Percentiles rank a stretch among this genome's conserved stretches.
Evolutionary conservation across 2,888 invertebrate species (phyloP).

Genomic region (Penaeus monodon): DNA sequence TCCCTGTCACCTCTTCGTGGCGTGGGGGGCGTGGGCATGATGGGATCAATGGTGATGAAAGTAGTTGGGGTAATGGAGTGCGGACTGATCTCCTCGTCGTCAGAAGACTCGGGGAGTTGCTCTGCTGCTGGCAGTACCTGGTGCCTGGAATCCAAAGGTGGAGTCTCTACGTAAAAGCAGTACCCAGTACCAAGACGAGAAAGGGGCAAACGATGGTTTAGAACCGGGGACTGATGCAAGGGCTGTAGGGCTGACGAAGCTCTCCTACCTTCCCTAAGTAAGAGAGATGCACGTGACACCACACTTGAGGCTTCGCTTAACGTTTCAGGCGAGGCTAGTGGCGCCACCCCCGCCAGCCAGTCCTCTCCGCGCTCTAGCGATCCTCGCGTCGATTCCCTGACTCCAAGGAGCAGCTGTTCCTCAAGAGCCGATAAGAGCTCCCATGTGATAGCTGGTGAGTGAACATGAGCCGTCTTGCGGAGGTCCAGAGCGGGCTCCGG

Average conservation of each 20-base stretch:
- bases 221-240: conserved; percentile 46
- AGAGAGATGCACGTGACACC: conserved; percentile 74
- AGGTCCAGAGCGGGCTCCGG: conserved; percentile 67
- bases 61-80: conserved; percentile 51
- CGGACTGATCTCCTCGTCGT: conserved; percentile 56
- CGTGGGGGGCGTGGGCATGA: conserved; percentile 52
- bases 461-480: conserved; percentile 53
- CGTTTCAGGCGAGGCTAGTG: conserved; percentile 85
- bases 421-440: conserved; percentile 72
- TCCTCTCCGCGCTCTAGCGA: conserved; percentile 69
- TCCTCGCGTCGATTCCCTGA: conserved; percentile 54
- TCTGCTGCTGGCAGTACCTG: conserved; percentile 30
- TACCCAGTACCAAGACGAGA: conserved; percentile 61
- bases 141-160: conserved; percentile 32
- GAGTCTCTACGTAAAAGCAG: conserved; percentile 64
- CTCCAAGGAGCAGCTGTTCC: conserved; percentile 65
- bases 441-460: conserved; percentile 69
- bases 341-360: conserved; percentile 80
- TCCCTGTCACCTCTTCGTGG: conserved; percentile 14
- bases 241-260: conserved; percentile 27
- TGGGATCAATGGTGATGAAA: conserved; percentile 63
- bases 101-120: conserved; percentile 44
- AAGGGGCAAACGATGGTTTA: conserved; percentile 38
- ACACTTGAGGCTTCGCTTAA: conserved; percentile 85
- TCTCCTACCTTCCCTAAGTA: conserved; percentile 56